Evolutionary conservation across 2,113 vertebrate species (phyloP).

Genomic region (Aix galericulata): DNA sequence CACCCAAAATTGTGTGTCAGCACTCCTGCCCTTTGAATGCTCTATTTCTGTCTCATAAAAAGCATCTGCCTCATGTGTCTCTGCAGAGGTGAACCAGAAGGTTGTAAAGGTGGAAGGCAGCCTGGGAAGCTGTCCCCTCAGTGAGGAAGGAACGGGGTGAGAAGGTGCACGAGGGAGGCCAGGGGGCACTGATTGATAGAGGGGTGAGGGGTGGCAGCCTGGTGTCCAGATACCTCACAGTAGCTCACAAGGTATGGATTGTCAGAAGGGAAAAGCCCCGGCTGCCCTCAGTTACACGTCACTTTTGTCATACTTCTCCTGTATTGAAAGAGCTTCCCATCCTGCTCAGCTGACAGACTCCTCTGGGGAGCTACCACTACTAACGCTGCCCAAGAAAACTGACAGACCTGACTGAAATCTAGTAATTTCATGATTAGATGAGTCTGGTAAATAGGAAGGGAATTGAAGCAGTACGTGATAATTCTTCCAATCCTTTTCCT

Average conservation of each 20-base stretch:
- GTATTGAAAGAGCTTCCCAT: background rate
- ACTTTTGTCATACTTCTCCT: fast-evolving
- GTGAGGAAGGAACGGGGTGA: background rate
- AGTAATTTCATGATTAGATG: background rate
- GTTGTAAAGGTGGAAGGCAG: background rate
- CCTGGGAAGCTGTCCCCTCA: fast-evolving
- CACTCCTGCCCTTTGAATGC: background rate
- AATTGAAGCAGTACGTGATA: background rate
- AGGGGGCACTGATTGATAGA: fast-evolving
- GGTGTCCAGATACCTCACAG: background rate
- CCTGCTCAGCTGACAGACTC: background rate
- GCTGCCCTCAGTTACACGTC: background rate
- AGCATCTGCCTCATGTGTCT: fast-evolving
- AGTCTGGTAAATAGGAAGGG: background rate
- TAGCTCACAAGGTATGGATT: background rate
- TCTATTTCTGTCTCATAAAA: background rate
- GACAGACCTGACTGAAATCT: background rate
- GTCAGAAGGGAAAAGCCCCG: background rate
- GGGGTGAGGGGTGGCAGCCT: background rate
- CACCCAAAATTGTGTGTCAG: background rate
- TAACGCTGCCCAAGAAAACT: background rate
- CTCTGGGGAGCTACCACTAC: background rate
- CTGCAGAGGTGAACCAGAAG: background rate
- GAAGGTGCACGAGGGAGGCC: fast-evolving
- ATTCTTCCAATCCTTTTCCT: too few relatives aligned